A percentile compares a stretch with the other conserved stretches of the same genome.
phyloP scores from a whole-genome alignment of 1,140 invertebrate genomes.

The Penaeus vannamei region DNA sequence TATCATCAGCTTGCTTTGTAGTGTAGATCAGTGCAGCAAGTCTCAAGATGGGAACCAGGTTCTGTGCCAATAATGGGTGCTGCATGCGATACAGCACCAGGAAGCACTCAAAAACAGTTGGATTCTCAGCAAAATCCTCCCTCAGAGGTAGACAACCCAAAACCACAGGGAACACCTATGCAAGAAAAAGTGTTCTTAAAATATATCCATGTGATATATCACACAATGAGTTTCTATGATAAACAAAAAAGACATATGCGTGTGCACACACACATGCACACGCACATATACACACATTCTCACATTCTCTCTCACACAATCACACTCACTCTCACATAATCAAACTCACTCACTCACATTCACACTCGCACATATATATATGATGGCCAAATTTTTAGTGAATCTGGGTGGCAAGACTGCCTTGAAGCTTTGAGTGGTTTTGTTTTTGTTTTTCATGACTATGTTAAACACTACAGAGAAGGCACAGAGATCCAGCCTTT shows the following conservation, averaged over 20 bases:
- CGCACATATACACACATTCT: no score
- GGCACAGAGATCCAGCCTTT: no score
- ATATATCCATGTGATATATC: conserved; percentile 36
- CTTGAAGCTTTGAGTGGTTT: no score
- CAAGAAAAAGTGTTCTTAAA: conserved; percentile 61
- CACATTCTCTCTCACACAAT: no score
- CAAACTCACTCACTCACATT: no score
- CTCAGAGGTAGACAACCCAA: conserved; percentile 81
- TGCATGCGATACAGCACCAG: conserved; percentile 77
- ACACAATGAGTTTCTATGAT: neutral
- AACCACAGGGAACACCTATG: conserved; percentile 81
- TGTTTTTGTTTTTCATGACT: no score
- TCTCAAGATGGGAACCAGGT: conserved; percentile 75
- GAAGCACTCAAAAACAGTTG: conserved; percentile 80
- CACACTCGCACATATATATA: no score
- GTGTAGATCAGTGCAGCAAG: conserved; percentile 74
- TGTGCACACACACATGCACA: neutral
- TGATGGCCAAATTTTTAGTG: no score
- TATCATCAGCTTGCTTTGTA: conserved; percentile 70
- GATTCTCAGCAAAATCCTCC: conserved; percentile 83
- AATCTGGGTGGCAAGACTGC: no score
- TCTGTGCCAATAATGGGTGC: conserved; percentile 74
- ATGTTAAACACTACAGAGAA: no score
- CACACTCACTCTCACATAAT: no score
- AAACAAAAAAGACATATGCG: neutral